Conservation (phyloP, 2,888 invertebrate species). For the Hirtodrosophila alboralis region DNA sequence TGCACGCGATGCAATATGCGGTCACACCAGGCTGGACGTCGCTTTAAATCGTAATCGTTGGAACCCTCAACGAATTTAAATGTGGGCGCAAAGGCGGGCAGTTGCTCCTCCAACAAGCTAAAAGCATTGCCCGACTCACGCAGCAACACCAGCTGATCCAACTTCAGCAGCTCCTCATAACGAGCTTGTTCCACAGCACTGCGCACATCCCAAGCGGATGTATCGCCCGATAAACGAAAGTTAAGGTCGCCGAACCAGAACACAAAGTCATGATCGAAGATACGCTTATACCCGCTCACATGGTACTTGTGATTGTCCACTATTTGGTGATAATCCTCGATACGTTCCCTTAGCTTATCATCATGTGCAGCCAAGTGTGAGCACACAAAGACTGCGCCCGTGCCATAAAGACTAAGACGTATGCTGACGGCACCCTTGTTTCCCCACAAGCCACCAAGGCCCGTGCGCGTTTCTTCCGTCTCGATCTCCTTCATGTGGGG, state of each 20-base stretch:
- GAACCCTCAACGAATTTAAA: constrained; percentile 92
- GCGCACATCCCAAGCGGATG: constrained; percentile 89
- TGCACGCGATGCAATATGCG: constrained; percentile 94
- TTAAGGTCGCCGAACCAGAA: constrained; percentile 97
- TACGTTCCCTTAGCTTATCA: constrained; percentile 90
- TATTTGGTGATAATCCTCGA: constrained; percentile 94
- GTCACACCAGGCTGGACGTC: constrained; percentile 98
- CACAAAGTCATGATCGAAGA: constrained; percentile 96
- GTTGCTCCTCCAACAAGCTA: constrained; percentile 89
- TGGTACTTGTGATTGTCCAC: constrained; percentile 92
- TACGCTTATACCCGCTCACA: constrained; percentile 89
- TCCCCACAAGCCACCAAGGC: constrained; percentile 94
- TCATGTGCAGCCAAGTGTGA: constrained; percentile 96
- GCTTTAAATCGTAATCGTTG: constrained; percentile 91
- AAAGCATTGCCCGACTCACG: constrained; percentile 92
- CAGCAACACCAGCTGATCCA: constrained; percentile 90
- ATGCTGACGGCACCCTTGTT: constrained; percentile 95
- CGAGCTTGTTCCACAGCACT: constrained; percentile 88
- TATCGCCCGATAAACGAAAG: constrained; percentile 90
- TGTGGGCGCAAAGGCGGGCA: constrained; percentile 92
- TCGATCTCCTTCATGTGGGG: constrained; percentile 92
- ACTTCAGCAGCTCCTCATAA: constrained; percentile 87
- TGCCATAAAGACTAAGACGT: constrained; percentile 93
- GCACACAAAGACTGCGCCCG: constrained; percentile 94
- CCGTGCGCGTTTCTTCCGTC: constrained; percentile 94